Evolutionary conservation across 2,888 invertebrate genomes (phyloP).

Genomic region (Diarsia rubi): DNA sequence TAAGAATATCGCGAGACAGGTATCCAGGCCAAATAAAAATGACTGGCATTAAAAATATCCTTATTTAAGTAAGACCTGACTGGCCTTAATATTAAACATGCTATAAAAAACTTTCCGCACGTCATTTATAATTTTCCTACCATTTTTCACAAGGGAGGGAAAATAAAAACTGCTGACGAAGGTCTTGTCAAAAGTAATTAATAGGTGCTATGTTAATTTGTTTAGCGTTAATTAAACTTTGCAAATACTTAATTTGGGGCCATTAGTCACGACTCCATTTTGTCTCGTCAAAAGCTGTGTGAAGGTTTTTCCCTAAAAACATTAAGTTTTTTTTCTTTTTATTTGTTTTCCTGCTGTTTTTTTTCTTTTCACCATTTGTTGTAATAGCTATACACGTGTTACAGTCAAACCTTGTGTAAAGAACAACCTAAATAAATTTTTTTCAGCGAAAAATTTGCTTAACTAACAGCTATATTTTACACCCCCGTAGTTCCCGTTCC

Average conservation of each 20-base stretch:
- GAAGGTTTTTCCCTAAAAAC: constrained; percentile 1
- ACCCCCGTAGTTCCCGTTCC: no score
- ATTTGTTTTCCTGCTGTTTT: not conserved
- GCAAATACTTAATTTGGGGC: constrained; percentile 25
- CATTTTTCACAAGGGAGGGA: constrained; percentile 23
- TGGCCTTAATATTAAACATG: constrained; percentile 13
- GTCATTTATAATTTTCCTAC: constrained; percentile 29
- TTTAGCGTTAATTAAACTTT: constrained; percentile 40
- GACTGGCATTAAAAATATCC: constrained; percentile 22
- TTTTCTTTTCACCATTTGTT: not conserved
- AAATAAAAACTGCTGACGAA: constrained; percentile 47
- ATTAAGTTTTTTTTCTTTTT: constrained; percentile 1
- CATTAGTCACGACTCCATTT: constrained; percentile 29
- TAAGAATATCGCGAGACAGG: not conserved
- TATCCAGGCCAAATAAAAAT: not conserved
- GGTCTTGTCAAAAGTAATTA: constrained; percentile 40
- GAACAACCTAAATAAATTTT: not conserved
- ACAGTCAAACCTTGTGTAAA: not conserved
- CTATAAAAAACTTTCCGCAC: not conserved
- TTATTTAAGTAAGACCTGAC: not conserved
- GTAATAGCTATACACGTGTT: not conserved
- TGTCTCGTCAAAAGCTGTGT: constrained; percentile 1
- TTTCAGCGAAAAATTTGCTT: not conserved
- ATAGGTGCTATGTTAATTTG: constrained; percentile 44
- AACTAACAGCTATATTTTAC: not conserved